Evolutionary conservation across 2,888 invertebrate species (phyloP).

Genomic region (Thecocarcelia acutangulata): DNA sequence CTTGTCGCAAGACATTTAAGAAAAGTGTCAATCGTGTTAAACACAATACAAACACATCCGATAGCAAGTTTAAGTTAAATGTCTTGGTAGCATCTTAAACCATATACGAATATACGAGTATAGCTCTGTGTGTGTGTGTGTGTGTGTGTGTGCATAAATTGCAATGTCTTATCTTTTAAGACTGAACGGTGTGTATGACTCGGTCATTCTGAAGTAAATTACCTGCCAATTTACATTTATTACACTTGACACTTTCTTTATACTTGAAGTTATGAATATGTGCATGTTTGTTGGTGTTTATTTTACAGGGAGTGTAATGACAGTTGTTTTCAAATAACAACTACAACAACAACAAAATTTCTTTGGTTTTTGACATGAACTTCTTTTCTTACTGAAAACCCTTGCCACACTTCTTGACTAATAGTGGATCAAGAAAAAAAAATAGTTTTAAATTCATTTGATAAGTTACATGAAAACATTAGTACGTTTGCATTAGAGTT

Average conservation of each 20-base stretch:
- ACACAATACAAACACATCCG: constrained; percentile 5
- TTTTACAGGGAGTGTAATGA: constrained; percentile 27
- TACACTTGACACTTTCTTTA: constrained; percentile 66
- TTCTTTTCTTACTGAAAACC: no score
- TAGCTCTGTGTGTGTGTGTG: no score
- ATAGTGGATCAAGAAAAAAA: no score
- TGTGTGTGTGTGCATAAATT: no score
- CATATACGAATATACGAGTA: neutral
- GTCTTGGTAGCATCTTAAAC: constrained; percentile 40
- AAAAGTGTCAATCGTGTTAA: constrained; percentile 68
- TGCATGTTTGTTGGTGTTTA: neutral
- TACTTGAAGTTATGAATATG: constrained; percentile 48
- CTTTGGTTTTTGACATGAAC: no score
- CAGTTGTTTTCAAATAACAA: constrained; percentile 27
- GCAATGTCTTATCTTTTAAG: constrained; percentile 41
- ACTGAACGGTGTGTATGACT: constrained; percentile 21
- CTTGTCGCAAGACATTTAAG: constrained; percentile 64
- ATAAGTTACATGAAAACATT: no score
- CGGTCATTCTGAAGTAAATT: constrained; percentile 65
- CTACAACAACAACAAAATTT: no score
- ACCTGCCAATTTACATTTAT: constrained; percentile 68
- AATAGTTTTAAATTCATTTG: no score
- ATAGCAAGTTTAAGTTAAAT: constrained; percentile 5
- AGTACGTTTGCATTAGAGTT: no score
- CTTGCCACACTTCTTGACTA: no score